Evolutionary conservation across 2,797 vertebrate genomes (phyloP), one percentile per base, ranked within the genome.

Genomic region (Masticophis lateralis): DNA sequence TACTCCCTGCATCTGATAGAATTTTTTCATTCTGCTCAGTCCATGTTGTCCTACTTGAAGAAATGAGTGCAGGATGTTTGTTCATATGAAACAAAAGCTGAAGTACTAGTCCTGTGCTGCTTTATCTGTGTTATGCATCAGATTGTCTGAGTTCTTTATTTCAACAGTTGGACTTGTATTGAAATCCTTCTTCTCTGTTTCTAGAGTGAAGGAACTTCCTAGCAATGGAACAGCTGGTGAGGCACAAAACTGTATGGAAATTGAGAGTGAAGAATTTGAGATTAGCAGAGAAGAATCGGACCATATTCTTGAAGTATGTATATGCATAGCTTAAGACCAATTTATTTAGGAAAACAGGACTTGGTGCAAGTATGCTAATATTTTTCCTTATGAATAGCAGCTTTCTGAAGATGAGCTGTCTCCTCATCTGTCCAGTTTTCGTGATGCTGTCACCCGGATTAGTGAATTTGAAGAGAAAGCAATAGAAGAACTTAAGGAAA

Each of bases 141-240:
- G 27, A 3, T 6, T 28, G 66, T 69, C 56, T 22, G 10, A 90
- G 88, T 56, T 25, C 22, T 56, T 90, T 20, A 22, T 63, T 90
- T 20, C 53, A 32, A 37, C 28, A 63, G 18, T 16, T 8, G 22
- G 66, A 27, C 22, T n/a, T 90, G 11, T 63, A n/a, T 89, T 91
- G 61, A 61, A 60, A 79, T 9, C 5, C 51, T 22, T 88, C 6
- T 22, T 56, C 96, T 13, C 94, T 96, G 92, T 96, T 96, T 55
- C 61, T 96, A 99, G 99, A 97, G 99, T 99, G 91, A 99, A 99
- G 93, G 99, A 99, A 93, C 97, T 99, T 74, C 96, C 97, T 47
- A 96, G 98, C 60, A 98, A 97, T 61, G 95, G 97, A 92, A 94
- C 94, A 60, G 95, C 94, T 79, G 91, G 94, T 66, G 98, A 98